Evolutionary conservation across 1,140 invertebrate genomes (phyloP), one percentile per base, ranked within the genome.

Genomic region (Brachionus manjavacas): DNA sequence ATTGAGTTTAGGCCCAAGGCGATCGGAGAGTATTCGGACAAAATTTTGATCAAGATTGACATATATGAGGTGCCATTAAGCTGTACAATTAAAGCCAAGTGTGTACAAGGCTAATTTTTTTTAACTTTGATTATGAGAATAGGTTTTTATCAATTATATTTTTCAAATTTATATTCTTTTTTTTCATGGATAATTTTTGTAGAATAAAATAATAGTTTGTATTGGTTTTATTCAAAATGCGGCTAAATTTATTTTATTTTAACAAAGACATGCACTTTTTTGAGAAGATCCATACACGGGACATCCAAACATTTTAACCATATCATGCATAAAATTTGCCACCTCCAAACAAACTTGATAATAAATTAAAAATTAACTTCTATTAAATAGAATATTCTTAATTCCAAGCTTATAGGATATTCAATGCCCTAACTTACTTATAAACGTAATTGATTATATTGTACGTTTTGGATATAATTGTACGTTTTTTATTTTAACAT

Each of bases 31-130:
- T 81, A 64, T 35, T 43, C 79, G 8, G 79, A 81, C 23, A 81
- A 81, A 81, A 81, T 81, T 64, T 68, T 81, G 20, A 68, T 81
- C 23, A 60, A 55, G 28, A 28, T 81, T 60, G 79, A 81, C 12
- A 81, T 64, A 2, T 81, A 64, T 46, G 79, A 81, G 11, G 52
- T 41, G 41, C 79, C 79, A 12, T 46, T 81, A 16, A 68, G 52
- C n/a, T 81, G 79, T 68, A 25, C 41, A 23, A 20, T 81, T 64
- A 60, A 68, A 66, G 79, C 52, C 14, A 81, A 81, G 55, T 81
- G 79, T 68, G 52, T 81, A 35, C 70, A 41, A 74, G 9, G 4
- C 46, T 74, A 74, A 35, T 4, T 52, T 70, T 35, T 35, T 35
- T 31, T 31, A 31, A 4, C 28, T 31, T 31, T 3, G 28, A 31